Percentiles rank a stretch among this genome's conserved stretches.
Conservation (phyloP, 2,797 vertebrate species). For the Neosilurus mollespiculum region DNA sequence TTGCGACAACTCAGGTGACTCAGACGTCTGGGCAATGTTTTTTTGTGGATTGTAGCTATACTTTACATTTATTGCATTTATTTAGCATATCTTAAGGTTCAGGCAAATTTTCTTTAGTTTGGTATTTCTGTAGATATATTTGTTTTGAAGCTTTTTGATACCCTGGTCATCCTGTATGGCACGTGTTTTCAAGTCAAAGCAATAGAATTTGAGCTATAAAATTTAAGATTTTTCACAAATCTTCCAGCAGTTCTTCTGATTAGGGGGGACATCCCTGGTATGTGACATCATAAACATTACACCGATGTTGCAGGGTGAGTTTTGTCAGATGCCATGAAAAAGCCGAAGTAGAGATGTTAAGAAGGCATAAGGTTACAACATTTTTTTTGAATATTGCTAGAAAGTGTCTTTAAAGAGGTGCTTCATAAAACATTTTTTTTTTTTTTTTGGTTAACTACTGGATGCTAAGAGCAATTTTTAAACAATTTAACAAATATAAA, state of each 20-base stretch:
- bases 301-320: not conserved
- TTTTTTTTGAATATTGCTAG: not conserved
- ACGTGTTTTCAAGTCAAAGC: not conserved
- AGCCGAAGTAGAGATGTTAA: not conserved
- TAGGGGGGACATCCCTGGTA: not conserved
- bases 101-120: not conserved
- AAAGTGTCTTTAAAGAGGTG: not conserved
- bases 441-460: not conserved
- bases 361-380: not conserved
- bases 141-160: not conserved
- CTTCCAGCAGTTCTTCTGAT: not conserved
- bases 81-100: not conserved
- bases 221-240: not conserved
- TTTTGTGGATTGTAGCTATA: not conserved
- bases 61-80: not conserved
- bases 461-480: not conserved
- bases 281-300: constrained; percentile 7
- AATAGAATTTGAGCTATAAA: not conserved
- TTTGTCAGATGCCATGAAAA: not conserved
- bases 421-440: not conserved
- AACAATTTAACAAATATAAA: not conserved
- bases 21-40: not conserved
- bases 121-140: not conserved
- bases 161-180: not conserved
- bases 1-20: constrained; percentile 37